Base-by-base conservation (phyloP, 2,113 vertebrate genomes). In the Aphyosemion australe region DNA sequence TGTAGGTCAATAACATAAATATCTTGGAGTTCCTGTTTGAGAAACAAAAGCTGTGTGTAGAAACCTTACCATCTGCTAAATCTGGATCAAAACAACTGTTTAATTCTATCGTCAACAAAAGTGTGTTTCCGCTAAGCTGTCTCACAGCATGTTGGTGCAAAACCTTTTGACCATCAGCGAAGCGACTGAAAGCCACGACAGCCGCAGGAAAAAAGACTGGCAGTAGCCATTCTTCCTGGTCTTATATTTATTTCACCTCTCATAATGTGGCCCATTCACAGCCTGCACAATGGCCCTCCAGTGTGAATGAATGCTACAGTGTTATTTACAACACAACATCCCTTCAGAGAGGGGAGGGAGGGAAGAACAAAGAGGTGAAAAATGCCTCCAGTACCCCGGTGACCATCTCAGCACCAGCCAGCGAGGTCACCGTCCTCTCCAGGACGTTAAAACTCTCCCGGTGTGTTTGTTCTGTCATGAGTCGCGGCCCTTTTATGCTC, bases 261-360 rank as follows among this genome's bases (percentile, higher is more conserved):
- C 60, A 89, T 89, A 88, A 90, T 88, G 84, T 57, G 0, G 65
- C 73, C 87, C 85, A 92, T 93, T 92, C 90, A 92, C 41, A 15
- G 69, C 49, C 5, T 46, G 60, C 80, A 92, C 90, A 92, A 91
- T 91, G 81, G 87, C 50, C 72, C 65, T 73, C 78, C 74, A 63
- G 72, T 80, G 62, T 75, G 84, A 79, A 80, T 84, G 87, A 86
- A 88, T 75, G 80, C 80, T 72, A 63, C 82, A 66, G 69, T 79
- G 80, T 87, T 85, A 88, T 92, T 92, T 90, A 91, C 64, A 64
- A 88, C 82, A 68, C 69, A 58, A 65, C 73, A 73, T 83, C 85
- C 87, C 84, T 88, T 83, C 74, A 80, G 65, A 67, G 49, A 39
- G 31, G 21, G 15, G 5, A 19, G 12, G 7, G 66, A 46, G 41